Base-by-base conservation (phyloP, 2,113 vertebrate genomes). In the Oncorhynchus tshawytscha region DNA sequence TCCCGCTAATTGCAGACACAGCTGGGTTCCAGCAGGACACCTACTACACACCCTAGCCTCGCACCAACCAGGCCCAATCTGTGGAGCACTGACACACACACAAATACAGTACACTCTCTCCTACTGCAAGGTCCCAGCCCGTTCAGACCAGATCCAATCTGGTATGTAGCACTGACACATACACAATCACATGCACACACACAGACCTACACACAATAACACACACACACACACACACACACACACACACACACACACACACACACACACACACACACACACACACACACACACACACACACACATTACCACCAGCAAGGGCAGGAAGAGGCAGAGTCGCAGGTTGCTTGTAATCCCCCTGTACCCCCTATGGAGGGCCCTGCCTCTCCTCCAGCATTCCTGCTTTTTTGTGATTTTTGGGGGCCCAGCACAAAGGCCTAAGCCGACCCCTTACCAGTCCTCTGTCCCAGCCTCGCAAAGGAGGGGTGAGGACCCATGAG, bases 281-380 rank as follows among this genome's bases (percentile, higher is more conserved):
- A 29, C 9, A 57, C 70, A 66, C 81, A 74, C 57, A 64, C 87
- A 91, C 51, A 90, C 74, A 82, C 45, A 78, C 22, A 75, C 18
- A 68, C 25, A 67, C 25, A 67, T 65, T 82, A 70, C 34, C 68
- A 70, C 9, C 91, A 94, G 94, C 93, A 95, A 95, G 95, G 97
- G 96, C 97, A 98, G 96, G 96, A 98, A 99, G 96, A 99, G 97
- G 97, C 97, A 98, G 97, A 99, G 97, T 96, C 95, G 95, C 96
- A 94, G 96, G 96, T 96, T 97, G 89, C 96, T 97, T 97, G 96
- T 99, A 99, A 99, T 99, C 97, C 96, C 92, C 87, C 91, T 88
- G 94, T 87, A 94, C 94, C 95, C 95, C 96, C 96, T 81, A 94
- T 93, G 91, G 95, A 92, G 94, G 94, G 81, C 93, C 93, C 94